Base-by-base conservation (phyloP, 2,797 vertebrate species). In the Enteromius thamalakanensis region DNA sequence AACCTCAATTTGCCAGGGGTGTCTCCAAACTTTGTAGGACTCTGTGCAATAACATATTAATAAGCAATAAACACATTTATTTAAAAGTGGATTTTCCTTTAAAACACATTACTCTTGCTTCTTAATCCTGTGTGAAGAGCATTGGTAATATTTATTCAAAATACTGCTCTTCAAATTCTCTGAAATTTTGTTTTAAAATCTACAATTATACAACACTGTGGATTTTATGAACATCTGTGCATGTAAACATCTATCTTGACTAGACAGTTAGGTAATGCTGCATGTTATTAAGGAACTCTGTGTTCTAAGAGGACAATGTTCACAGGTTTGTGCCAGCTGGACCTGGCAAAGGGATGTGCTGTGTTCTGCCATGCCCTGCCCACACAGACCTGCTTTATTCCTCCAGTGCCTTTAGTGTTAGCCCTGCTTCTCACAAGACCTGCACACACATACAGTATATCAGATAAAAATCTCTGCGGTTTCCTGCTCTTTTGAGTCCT, bases 271-370 rank as follows among this genome's bases (percentile, higher is more conserved):
- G 64, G 34, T 72, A 72, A 62, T 72, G 62, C 37, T 65, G 17
- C 71, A 21, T 55, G 42, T 37, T 40, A 67, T 82, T 76, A 68
- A 37, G 47, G 58, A 40, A 34, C 62, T 32, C 32, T 0, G 55
- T 80, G 83, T 78, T 49, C 26, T 40, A 76, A 71, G 69, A 51
- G 74, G 64, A 83, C 53, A 26, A 82, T 85, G 60, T 80, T 82
- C 80, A 21, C 55, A 37, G 34, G 78, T 29, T 51, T 71, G 34
- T 71, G 85, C 71, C 77, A 84, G 81, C 71, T 83, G 76, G 76
- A 76, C 75, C 23, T 45, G 53, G 70, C 23, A 45, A 32, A 82
- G 12, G 45, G 64, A 49, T 79, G 40, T 68, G 47, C 40, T 78
- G 65, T 74, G 82, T 49, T 82, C 80, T 45, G 45, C 55, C 42